Evolutionary conservation across 2,888 invertebrate species (phyloP).

Genomic region (Sesia apiformis): DNA sequence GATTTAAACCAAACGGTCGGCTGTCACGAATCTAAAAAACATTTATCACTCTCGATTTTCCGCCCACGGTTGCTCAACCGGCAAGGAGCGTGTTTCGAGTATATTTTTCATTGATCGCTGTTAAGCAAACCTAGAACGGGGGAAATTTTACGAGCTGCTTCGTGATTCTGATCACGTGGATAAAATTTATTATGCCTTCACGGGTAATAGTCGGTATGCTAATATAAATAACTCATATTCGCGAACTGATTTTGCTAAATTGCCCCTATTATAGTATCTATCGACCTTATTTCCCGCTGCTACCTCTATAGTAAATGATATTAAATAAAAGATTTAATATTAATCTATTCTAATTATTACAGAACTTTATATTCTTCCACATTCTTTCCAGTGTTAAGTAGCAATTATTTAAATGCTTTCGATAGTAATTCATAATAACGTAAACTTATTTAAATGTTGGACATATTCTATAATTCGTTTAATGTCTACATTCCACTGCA

Average conservation of each 20-base stretch:
- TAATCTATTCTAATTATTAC: no score
- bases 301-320: neutral
- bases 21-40: constrained; percentile 53
- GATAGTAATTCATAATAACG: no score
- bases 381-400: no score
- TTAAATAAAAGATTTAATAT: no score
- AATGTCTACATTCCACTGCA: no score
- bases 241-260: neutral
- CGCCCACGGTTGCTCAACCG: constrained; percentile 17
- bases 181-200: neutral
- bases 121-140: constrained; percentile 13
- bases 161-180: constrained; percentile 16
- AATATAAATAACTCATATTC: neutral
- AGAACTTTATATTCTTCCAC: no score
- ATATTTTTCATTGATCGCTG: constrained; percentile 32
- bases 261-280: neutral
- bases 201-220: neutral
- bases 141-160: constrained; percentile 18
- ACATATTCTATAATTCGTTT: no score
- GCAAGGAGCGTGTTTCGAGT: constrained; percentile 27
- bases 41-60: constrained; percentile 56
- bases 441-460: no score
- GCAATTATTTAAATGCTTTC: no score
- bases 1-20: constrained; percentile 53
- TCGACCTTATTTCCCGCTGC: neutral